Evolutionary conservation across 2,888 invertebrate species (phyloP).

Genomic region (Dyspetes luteomarginatus): DNA sequence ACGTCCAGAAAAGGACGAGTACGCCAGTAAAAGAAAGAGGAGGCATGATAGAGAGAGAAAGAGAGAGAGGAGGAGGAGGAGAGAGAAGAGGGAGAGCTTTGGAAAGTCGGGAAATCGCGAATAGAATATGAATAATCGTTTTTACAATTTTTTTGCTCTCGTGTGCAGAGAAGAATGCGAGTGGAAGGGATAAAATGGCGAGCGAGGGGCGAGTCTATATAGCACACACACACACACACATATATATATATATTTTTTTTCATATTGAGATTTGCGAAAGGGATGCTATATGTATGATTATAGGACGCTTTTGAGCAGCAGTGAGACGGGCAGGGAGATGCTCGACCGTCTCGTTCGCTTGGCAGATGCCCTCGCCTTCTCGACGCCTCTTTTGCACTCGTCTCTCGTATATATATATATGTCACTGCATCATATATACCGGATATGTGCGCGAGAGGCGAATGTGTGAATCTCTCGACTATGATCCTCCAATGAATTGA

Average conservation of each 20-base stretch:
- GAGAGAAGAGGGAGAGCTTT: constrained; percentile 23
- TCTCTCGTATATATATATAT: constrained; percentile 10
- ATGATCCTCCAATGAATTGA: constrained; percentile 44
- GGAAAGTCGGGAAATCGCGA: constrained; percentile 60
- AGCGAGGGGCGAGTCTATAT: constrained; percentile 16
- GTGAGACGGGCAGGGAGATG: constrained; percentile 42
- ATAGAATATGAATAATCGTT: constrained; percentile 66
- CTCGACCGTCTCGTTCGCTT: constrained; percentile 45
- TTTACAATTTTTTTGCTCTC: constrained; percentile 54
- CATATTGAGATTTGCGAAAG: constrained; percentile 24
- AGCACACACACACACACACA: not conserved
- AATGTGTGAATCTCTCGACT: constrained; percentile 45
- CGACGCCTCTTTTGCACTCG: constrained; percentile 47
- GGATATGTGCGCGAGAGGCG: constrained; percentile 41
- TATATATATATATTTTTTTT: constrained; percentile 25
- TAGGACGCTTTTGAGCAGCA: constrained; percentile 47
- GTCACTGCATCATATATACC: constrained; percentile 48
- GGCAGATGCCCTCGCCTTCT: constrained; percentile 57
- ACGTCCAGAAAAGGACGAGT: constrained; percentile 12
- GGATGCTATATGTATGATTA: constrained; percentile 41
- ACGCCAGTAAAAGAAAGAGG: constrained; percentile 25
- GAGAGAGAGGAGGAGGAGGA: constrained; percentile 9
- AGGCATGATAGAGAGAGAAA: constrained; percentile 20
- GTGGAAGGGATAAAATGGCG: constrained; percentile 52
- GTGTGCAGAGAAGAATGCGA: constrained; percentile 42